A percentile compares a stretch with the other conserved stretches of the same genome.
Evolutionary conservation across 2,797 vertebrate species (phyloP).

Genomic region (Ciconia nigra): DNA sequence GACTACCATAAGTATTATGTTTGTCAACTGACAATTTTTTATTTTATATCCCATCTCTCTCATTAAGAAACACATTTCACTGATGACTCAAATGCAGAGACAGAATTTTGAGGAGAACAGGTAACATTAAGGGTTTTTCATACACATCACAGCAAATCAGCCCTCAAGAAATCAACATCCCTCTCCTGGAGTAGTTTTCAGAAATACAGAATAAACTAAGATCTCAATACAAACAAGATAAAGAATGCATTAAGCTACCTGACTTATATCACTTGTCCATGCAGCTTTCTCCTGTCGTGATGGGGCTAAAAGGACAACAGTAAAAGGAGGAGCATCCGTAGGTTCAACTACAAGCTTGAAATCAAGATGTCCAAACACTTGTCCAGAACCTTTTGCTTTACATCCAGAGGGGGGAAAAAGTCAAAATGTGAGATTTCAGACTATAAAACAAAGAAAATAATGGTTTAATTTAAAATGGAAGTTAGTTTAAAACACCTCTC

Average conservation of each 20-base stretch:
- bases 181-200: neutral
- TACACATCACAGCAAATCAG: neutral
- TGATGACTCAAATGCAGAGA: neutral
- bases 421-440: neutral
- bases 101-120: neutral
- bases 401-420: neutral
- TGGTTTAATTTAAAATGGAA: neutral
- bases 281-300: slow-evolving; percentile 97
- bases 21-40: neutral
- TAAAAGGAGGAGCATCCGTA: slow-evolving; percentile 85
- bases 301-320: slow-evolving; percentile 90
- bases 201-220: neutral
- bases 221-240: neutral
- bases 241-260: slow-evolving; percentile 77
- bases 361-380: slow-evolving; percentile 94
- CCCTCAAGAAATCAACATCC: neutral
- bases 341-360: slow-evolving; percentile 95
- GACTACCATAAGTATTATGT: neutral
- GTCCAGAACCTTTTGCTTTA: slow-evolving; percentile 88
- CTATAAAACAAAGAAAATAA: neutral
- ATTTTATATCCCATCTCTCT: neutral
- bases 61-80: neutral
- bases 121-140: neutral
- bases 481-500: neutral
- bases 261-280: slow-evolving; percentile 98